phyloP scores from a whole-genome alignment of 2,113 vertebrate genomes.

The Myiopsitta monachus region DNA sequence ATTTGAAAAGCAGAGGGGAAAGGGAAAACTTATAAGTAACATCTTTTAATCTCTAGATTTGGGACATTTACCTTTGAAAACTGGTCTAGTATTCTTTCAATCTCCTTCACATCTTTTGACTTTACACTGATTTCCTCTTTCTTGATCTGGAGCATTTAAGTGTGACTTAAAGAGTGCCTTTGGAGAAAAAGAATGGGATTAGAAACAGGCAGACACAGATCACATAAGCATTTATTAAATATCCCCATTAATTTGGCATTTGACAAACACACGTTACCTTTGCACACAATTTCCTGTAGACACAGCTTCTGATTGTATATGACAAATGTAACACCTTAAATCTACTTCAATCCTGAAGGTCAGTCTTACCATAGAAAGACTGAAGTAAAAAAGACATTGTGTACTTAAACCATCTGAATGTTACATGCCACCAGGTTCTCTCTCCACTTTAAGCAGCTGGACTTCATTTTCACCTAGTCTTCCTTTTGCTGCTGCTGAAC shows the following conservation, averaged over 20 bases:
- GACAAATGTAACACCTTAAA: background rate
- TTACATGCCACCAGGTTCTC: too few relatives aligned
- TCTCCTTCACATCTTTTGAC: background rate
- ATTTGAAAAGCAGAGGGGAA: background rate
- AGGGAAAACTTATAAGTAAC: background rate
- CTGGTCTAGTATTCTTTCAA: background rate
- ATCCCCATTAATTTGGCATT: background rate
- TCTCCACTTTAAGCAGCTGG: background rate
- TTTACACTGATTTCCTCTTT: background rate
- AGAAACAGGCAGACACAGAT: background rate
- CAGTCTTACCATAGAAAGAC: background rate
- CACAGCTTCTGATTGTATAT: background rate
- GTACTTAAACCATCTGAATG: background rate
- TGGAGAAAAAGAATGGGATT: background rate
- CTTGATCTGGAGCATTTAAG: background rate
- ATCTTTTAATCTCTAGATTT: background rate
- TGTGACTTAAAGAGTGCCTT: background rate
- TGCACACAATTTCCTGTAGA: background rate
- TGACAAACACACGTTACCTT: rapidly evolving
- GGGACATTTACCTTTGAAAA: background rate
- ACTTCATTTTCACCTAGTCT: background rate
- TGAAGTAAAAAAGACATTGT: background rate
- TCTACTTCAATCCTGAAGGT: background rate
- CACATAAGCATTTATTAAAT: background rate
- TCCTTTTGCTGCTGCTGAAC: background rate